These are phyloP conservation scores for Sylvia atricapilla DNA, from an alignment of 2,113 vertebrate genomes.

Conservation along the genomic window DNA sequence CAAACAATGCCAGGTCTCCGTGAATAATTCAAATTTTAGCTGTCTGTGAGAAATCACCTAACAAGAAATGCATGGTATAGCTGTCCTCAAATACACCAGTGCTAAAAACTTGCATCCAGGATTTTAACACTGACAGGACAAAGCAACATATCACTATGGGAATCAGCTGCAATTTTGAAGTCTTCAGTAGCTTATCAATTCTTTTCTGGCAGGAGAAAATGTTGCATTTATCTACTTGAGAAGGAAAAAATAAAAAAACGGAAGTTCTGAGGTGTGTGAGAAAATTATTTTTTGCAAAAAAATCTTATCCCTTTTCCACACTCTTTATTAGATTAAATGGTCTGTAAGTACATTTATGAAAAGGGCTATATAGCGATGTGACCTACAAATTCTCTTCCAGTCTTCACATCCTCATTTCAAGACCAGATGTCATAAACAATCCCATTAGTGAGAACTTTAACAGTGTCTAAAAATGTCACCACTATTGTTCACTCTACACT, in stretches of 20 bases:
- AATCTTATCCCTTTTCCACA: background rate
- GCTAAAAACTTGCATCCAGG: background rate
- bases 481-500: background rate
- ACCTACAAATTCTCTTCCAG: background rate
- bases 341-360: background rate
- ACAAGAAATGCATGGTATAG: background rate
- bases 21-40: background rate
- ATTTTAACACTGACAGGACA: background rate
- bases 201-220: background rate
- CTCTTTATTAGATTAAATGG: background rate
- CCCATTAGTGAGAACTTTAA: background rate
- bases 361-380: background rate
- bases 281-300: background rate
- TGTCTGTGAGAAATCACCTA: background rate
- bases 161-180: background rate
- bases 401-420: background rate
- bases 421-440: background rate
- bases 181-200: slow-evolving; percentile 6
- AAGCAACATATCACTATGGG: background rate
- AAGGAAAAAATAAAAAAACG: background rate
- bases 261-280: background rate
- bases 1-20: background rate
- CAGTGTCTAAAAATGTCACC: background rate
- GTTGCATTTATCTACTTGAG: background rate
- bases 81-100: background rate